Conservation (phyloP, 1,140 invertebrate genomes). For the Drosophila insularis region DNA sequence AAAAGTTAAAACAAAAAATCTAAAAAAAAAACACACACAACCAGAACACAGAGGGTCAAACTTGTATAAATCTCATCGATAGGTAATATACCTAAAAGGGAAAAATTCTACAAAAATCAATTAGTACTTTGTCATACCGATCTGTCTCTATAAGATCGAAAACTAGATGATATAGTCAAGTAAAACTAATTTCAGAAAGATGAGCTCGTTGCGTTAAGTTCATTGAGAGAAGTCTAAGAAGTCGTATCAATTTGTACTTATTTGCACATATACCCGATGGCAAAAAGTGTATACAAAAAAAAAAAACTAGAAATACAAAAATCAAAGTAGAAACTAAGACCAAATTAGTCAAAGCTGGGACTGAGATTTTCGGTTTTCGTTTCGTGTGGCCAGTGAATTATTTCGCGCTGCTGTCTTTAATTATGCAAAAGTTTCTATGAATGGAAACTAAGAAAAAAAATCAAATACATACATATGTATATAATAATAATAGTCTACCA, state of each 20-base stretch:
- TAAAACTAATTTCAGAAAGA: too few species aligned
- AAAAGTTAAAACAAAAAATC: constrained; percentile 25
- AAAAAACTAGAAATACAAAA: constrained; percentile 23
- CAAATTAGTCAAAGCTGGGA: constrained; percentile 66
- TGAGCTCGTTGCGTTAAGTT: too few species aligned
- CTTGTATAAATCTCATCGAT: not conserved
- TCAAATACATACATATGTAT: too few species aligned
- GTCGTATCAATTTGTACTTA: too few species aligned
- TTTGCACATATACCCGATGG: too few species aligned
- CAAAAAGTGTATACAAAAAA: not conserved
- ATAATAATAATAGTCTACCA: too few species aligned
- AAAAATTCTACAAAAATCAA: too few species aligned
- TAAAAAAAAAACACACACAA: too few species aligned
- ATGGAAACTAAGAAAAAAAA: constrained; percentile 46
- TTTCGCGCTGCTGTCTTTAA: constrained; percentile 60
- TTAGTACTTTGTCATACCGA: too few species aligned
- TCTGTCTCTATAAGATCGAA: too few species aligned
- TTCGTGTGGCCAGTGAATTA: constrained; percentile 64
- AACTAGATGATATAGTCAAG: too few species aligned
- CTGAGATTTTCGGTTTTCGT: constrained; percentile 13
- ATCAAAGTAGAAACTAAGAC: constrained; percentile 40
- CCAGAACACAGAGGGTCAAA: not conserved
- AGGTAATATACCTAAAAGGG: not conserved
- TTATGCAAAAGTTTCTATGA: constrained; percentile 73
- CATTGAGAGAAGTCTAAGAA: too few species aligned